Percentiles rank a stretch among this genome's conserved stretches.
Evolutionary conservation across 2,888 invertebrate species (phyloP).

Genomic region (Drosophila suboccidentalis): DNA sequence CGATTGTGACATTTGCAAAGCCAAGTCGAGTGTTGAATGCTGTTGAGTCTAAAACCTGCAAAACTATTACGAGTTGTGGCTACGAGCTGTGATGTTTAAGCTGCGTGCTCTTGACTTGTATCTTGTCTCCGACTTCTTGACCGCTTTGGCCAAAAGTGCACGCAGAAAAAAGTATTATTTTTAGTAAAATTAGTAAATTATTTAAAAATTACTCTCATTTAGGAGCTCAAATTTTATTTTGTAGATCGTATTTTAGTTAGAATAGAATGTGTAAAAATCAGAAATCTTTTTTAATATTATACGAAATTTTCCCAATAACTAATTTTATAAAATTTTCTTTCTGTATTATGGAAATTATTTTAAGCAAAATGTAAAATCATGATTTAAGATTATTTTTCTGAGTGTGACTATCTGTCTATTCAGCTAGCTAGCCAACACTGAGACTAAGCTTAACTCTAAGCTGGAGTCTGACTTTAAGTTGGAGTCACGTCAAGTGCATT

Average conservation of each 20-base stretch:
- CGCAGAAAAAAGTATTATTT: neutral
- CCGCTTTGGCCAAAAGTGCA: slow-evolving; percentile 19
- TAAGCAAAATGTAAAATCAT: too few species aligned
- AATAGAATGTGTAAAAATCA: too few species aligned
- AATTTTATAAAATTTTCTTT: too few species aligned
- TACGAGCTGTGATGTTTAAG: slow-evolving; percentile 1
- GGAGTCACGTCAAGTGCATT: slow-evolving; percentile 63
- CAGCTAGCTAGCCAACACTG: neutral
- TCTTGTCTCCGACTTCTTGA: slow-evolving; percentile 26
- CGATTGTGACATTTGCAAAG: slow-evolving; percentile 39
- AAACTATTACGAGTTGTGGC: slow-evolving; percentile 21
- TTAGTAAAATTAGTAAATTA: too few species aligned
- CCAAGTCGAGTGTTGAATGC: neutral
- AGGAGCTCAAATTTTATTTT: too few species aligned
- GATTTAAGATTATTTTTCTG: neutral
- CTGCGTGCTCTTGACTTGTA: slow-evolving; percentile 36
- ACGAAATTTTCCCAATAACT: too few species aligned
- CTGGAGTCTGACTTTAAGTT: slow-evolving; percentile 9
- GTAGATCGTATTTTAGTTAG: too few species aligned
- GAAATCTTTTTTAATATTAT: too few species aligned
- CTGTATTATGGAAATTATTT: too few species aligned
- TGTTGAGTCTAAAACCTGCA: slow-evolving; percentile 3
- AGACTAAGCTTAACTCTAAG: neutral
- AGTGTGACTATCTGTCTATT: slow-evolving; percentile 1
- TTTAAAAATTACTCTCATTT: too few species aligned